Conservation (phyloP, 2,113 vertebrate species). For the Cyanocitta stelleri region DNA sequence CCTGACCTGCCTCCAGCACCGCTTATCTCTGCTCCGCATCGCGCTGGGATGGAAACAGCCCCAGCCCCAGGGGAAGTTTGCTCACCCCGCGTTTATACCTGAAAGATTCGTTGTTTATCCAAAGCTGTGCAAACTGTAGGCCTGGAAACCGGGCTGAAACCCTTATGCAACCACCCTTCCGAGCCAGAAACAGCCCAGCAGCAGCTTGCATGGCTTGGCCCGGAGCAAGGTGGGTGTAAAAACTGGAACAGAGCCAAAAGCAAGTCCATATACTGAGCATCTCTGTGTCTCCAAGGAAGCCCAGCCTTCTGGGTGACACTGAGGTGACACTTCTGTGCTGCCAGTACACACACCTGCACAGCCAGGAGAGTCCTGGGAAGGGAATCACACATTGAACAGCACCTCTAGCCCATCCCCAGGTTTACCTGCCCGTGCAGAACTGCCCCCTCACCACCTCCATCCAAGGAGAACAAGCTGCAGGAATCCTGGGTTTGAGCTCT, state of each 20-base stretch:
- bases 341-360: not conserved
- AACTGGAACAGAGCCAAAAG: not conserved
- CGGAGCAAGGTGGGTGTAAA: not conserved
- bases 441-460: not conserved
- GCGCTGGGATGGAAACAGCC: not conserved
- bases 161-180: not conserved
- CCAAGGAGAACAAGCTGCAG: not conserved
- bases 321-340: not conserved
- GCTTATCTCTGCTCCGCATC: not conserved
- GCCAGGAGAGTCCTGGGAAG: not conserved
- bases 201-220: not conserved
- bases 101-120: not conserved
- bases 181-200: not conserved
- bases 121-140: not conserved
- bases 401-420: not conserved
- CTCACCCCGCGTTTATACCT: not conserved
- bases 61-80: not conserved
- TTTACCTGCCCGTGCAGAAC: fast-evolving
- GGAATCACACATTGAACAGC: not conserved
- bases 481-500: not conserved
- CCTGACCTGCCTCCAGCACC: not conserved
- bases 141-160: not conserved
- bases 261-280: not conserved
- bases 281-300: not conserved
- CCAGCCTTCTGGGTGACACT: not conserved